phyloP scores from a whole-genome alignment of 2,113 vertebrate genomes.

The Forbesichthys papilliferus region DNA sequence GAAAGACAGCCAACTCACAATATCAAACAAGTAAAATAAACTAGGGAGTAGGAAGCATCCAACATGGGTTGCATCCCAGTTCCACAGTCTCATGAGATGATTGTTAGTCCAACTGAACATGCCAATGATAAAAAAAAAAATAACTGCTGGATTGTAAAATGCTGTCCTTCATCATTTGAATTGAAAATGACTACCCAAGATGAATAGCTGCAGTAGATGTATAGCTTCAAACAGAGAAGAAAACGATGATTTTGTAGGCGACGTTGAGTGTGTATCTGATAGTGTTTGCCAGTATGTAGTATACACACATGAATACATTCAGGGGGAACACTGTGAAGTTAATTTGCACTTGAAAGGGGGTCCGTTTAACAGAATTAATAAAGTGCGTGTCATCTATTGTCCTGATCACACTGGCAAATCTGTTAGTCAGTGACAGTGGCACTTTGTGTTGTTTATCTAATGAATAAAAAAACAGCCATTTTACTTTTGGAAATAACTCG shows the following conservation, averaged over 20 bases:
- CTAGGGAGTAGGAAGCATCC: constrained; percentile 9
- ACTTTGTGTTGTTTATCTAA: constrained; percentile 25
- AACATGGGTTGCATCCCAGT: constrained; percentile 19
- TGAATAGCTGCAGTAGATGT: background rate
- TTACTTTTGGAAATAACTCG: constrained; percentile 2
- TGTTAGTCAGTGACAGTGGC: background rate
- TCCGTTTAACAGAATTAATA: background rate
- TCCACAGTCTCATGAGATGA: constrained; percentile 3
- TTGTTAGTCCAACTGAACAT: background rate
- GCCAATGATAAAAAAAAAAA: background rate
- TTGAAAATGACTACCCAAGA: background rate
- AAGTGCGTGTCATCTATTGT: constrained; percentile 11
- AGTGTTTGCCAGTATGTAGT: background rate
- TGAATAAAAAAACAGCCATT: constrained; percentile 4
- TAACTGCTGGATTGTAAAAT: background rate
- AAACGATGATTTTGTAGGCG: background rate
- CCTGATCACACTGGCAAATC: constrained; percentile 24
- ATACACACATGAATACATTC: background rate
- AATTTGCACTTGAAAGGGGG: background rate
- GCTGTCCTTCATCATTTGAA: background rate
- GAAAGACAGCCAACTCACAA: constrained; percentile 15
- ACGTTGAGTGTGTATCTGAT: background rate
- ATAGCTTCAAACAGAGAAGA: background rate
- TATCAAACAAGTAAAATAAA: constrained; percentile 19
- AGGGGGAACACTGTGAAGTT: background rate